phyloP scores from a whole-genome alignment of 64 coral and sea anemone genomes.

The Anthopleura sola region DNA sequence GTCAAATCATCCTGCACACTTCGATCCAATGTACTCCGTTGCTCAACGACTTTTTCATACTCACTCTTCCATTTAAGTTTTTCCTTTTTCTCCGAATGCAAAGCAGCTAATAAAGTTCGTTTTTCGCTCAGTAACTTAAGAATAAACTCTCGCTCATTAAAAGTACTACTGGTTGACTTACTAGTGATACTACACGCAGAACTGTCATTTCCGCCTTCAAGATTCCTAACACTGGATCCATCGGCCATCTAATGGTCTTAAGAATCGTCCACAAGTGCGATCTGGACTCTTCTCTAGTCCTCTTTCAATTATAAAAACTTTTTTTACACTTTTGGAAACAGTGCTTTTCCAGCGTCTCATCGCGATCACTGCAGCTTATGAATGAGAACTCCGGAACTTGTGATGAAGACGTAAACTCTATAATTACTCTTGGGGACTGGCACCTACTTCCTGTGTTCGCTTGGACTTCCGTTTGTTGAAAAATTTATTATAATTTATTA shows the following conservation, averaged over 20 bases:
- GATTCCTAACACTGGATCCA: neutral
- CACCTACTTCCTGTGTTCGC: neutral
- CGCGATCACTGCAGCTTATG: conserved; percentile 5
- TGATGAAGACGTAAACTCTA: neutral
- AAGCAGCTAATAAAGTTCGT: conserved; percentile 8
- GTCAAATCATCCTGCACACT: neutral
- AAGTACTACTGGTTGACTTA: neutral
- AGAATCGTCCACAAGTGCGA: neutral
- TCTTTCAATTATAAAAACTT: neutral
- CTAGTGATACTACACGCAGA: neutral
- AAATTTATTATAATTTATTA: neutral
- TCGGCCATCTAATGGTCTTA: conserved; percentile 1
- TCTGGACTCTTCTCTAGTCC: neutral
- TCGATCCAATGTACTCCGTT: neutral
- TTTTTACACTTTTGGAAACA: conserved; percentile 7
- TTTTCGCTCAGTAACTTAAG: conserved; percentile 19
- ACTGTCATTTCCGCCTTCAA: neutral
- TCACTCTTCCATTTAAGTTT: conserved; percentile 14
- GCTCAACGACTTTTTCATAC: neutral
- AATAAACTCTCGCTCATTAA: conserved; percentile 22
- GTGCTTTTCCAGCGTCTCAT: neutral
- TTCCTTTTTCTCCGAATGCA: conserved; percentile 21
- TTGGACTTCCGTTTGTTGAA: neutral
- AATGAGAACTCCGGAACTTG: neutral
- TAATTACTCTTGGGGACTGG: conserved; percentile 3